These are phyloP conservation scores for Nettapus auritus DNA, from an alignment of 2,113 vertebrate species.

Conservation along the genomic window DNA sequence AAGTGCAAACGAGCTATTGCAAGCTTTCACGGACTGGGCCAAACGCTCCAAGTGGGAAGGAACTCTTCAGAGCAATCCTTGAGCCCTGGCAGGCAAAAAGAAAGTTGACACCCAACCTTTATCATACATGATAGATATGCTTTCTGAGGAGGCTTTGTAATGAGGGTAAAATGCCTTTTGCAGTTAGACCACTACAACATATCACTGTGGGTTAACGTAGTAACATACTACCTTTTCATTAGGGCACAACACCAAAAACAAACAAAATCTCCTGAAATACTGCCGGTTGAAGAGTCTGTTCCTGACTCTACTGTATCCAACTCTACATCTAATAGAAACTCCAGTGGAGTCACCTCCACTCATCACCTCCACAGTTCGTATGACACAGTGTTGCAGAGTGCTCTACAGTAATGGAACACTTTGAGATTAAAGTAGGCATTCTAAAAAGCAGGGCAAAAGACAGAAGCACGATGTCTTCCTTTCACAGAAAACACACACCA, in stretches of 20 bases:
- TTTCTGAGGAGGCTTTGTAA: neutral
- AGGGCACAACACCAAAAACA: neutral
- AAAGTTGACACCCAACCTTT: neutral
- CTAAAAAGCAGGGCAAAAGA: neutral
- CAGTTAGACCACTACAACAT: neutral
- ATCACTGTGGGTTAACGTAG: neutral
- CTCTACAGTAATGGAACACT: neutral
- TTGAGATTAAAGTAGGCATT: neutral
- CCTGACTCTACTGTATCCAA: neutral
- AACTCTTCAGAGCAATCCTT: neutral
- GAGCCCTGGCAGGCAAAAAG: neutral
- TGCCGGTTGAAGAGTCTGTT: neutral
- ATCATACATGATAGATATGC: rapidly evolving
- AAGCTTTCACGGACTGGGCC: neutral
- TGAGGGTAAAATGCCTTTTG: neutral
- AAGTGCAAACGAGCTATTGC: rapidly evolving
- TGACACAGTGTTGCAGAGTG: rapidly evolving
- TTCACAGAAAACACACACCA: neutral
- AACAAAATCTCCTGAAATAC: neutral
- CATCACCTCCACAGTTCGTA: neutral
- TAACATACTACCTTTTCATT: neutral
- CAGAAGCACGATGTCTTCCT: neutral
- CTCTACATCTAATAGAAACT: neutral
- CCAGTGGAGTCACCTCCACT: neutral
- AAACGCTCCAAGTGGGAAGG: neutral